Percentiles rank a stretch among this genome's conserved stretches.
Evolutionary conservation across 2,797 vertebrate species (phyloP).

Genomic region (Pelodytes ibericus): DNA sequence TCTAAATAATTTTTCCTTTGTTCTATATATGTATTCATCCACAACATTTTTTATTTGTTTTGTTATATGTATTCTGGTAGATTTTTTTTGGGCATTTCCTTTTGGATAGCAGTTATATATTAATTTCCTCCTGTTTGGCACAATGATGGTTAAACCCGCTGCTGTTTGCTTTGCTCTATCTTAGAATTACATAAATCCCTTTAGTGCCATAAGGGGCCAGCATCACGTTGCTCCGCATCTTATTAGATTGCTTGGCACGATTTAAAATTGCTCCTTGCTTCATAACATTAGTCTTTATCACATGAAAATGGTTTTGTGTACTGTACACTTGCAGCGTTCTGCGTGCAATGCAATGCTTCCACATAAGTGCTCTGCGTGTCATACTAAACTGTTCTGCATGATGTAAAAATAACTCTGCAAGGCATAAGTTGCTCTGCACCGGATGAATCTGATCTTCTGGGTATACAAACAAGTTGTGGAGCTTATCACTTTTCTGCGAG

Average conservation of each 20-base stretch:
- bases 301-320: not conserved
- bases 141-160: not conserved
- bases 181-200: constrained; percentile 6
- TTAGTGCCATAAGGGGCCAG: not conserved
- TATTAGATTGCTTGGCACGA: not conserved
- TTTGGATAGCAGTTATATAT: not conserved
- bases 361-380: not conserved
- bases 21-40: no score
- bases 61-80: no score
- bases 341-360: not conserved
- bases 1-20: no score
- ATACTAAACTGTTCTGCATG: not conserved
- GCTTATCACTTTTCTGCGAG: not conserved
- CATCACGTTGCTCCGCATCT: not conserved
- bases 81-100: not conserved
- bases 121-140: not conserved
- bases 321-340: not conserved
- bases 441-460: not conserved
- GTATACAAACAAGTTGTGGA: not conserved
- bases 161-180: not conserved
- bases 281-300: constrained; percentile 1
- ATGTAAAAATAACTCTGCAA: not conserved
- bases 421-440: not conserved
- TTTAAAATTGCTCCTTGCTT: not conserved
- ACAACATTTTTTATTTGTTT: no score